A percentile compares a stretch with the other conserved stretches of the same genome.
Evolutionary conservation across 2,113 vertebrate genomes (phyloP).

Genomic region (Larimichthys polyactis): DNA sequence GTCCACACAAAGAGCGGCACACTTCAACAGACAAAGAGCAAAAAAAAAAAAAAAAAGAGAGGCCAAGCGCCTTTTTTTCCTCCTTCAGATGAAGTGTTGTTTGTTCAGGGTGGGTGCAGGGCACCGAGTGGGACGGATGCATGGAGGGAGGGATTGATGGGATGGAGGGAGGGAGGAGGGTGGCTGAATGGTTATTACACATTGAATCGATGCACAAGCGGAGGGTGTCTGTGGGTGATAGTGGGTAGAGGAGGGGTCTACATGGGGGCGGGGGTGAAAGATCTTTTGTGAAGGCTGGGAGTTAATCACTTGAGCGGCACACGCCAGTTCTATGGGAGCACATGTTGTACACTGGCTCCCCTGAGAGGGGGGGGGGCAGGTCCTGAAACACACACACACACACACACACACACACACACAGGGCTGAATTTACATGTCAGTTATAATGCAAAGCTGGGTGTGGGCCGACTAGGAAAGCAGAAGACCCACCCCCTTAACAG

Average conservation of each 20-base stretch:
- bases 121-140: slow-evolving; percentile 66
- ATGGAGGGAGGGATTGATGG: slow-evolving; percentile 60
- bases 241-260: slow-evolving; percentile 41
- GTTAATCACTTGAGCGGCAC: slow-evolving; percentile 85
- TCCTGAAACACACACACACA: slow-evolving; percentile 57
- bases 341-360: slow-evolving; percentile 80
- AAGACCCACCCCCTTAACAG: slow-evolving; percentile 70
- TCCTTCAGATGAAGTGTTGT: slow-evolving; percentile 73
- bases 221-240: slow-evolving; percentile 66
- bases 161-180: slow-evolving; percentile 30
- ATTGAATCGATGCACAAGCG: slow-evolving; percentile 73
- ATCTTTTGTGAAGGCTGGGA: slow-evolving; percentile 79
- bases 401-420: slow-evolving; percentile 45
- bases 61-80: slow-evolving; percentile 61
- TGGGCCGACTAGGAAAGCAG: slow-evolving; percentile 56
- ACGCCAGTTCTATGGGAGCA: slow-evolving; percentile 79
- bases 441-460: slow-evolving; percentile 80
- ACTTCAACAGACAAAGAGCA: slow-evolving; percentile 80
- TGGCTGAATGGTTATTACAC: slow-evolving; percentile 74
- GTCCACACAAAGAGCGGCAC: slow-evolving; percentile 79
- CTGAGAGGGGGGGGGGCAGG: slow-evolving; percentile 60
- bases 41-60: slow-evolving; percentile 57
- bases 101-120: slow-evolving; percentile 81
- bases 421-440: slow-evolving; percentile 78
- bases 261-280: slow-evolving; percentile 53